Evolutionary conservation across 2,113 vertebrate genomes (phyloP).

Genomic region (Pithys albifrons): DNA sequence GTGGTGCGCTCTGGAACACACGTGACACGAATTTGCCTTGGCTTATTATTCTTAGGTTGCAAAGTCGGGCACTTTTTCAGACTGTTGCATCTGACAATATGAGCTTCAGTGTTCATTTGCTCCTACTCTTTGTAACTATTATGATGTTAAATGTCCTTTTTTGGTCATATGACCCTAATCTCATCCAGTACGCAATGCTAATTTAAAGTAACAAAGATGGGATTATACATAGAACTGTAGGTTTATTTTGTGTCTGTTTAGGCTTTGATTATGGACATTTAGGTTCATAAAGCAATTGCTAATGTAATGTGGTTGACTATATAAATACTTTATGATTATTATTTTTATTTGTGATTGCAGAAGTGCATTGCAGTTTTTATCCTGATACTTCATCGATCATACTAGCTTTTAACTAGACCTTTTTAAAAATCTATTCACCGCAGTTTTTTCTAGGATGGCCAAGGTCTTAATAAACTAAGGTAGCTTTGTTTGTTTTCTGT

Average conservation of each 20-base stretch:
- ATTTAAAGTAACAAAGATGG: background rate
- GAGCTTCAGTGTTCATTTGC: background rate
- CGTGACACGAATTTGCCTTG: background rate
- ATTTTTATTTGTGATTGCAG: background rate
- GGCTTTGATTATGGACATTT: background rate
- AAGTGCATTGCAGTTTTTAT: background rate
- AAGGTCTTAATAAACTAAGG: background rate
- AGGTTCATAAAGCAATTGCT: background rate
- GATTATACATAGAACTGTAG: background rate
- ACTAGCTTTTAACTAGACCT: background rate
- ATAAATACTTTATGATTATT: background rate
- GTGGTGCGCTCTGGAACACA: background rate
- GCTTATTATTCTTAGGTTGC: background rate
- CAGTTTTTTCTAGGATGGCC: background rate
- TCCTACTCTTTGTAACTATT: background rate
- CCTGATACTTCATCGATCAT: background rate
- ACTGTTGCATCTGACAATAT: background rate
- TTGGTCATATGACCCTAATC: background rate
- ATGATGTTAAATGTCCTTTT: background rate
- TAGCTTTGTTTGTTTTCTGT: background rate
- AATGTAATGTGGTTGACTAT: background rate
- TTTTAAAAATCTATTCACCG: rapidly evolving
- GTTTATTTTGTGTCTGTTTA: background rate
- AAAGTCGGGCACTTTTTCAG: background rate
- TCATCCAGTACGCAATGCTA: background rate